These are phyloP conservation scores for Solenopsis invicta DNA, from an alignment of 1,140 invertebrate genomes.

Conservation along the genomic window DNA sequence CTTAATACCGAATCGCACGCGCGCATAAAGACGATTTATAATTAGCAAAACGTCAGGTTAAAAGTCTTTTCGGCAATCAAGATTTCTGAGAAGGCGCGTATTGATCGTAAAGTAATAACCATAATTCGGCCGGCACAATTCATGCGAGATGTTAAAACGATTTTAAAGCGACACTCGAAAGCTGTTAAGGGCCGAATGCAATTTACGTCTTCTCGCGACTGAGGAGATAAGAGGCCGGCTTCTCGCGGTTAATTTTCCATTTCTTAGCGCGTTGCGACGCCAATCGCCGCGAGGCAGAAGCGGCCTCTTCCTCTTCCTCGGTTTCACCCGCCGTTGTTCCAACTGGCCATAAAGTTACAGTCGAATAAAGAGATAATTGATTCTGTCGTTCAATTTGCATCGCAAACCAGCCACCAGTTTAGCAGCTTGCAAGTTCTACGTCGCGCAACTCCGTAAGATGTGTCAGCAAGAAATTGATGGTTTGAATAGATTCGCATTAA, in stretches of 20 bases:
- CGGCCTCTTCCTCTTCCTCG: slow-evolving; percentile 48
- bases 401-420: slow-evolving; percentile 26
- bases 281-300: slow-evolving; percentile 31
- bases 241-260: slow-evolving; percentile 57
- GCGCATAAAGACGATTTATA: neutral
- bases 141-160: slow-evolving; percentile 29
- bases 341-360: slow-evolving; percentile 32
- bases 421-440: slow-evolving; percentile 17
- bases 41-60: neutral
- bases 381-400: slow-evolving; percentile 56
- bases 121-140: slow-evolving; percentile 29
- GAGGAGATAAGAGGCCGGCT: slow-evolving; percentile 2
- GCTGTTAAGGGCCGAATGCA: slow-evolving; percentile 38
- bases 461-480: neutral
- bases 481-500: slow-evolving; percentile 31
- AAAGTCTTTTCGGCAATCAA: neutral
- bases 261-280: slow-evolving; percentile 50
- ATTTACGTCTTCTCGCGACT: slow-evolving; percentile 23
- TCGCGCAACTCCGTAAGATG: neutral
- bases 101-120: slow-evolving; percentile 33
- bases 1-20: neutral
- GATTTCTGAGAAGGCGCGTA: neutral
- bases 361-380: slow-evolving; percentile 56
- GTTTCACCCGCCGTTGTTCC: slow-evolving; percentile 7
- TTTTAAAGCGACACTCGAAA: slow-evolving; percentile 45